Conservation (phyloP, 2,888 invertebrate genomes). For the Meteorus colon region DNA sequence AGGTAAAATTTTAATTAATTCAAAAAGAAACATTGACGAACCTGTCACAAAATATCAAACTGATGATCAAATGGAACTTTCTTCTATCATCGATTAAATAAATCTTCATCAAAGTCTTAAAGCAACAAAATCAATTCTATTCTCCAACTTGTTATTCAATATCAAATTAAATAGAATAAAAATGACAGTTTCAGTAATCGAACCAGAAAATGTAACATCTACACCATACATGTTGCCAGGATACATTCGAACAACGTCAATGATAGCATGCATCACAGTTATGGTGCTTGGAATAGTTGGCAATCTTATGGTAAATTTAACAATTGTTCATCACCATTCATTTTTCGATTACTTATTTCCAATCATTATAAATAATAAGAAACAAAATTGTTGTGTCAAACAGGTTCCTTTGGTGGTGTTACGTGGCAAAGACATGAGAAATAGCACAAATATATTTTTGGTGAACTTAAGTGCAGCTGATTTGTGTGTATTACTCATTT, state of each 20-base stretch:
- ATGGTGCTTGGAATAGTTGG: conserved; percentile 93
- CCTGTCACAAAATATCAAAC: too few species aligned
- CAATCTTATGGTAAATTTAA: conserved; percentile 83
- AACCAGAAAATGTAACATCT: conserved; percentile 63
- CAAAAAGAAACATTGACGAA: too few species aligned
- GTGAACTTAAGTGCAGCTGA: conserved; percentile 95
- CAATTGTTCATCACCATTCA: background rate
- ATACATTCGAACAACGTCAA: conserved; percentile 91
- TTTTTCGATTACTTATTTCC: conserved; percentile 27
- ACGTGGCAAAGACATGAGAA: conserved; percentile 94
- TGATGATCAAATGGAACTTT: too few species aligned
- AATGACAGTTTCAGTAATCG: conserved; percentile 58
- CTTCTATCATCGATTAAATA: too few species aligned
- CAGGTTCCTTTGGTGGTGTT: conserved; percentile 89
- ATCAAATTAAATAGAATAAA: background rate
- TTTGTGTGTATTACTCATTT: conserved; percentile 90
- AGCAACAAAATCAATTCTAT: too few species aligned
- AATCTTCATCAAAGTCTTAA: too few species aligned
- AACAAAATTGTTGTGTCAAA: background rate
- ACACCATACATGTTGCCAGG: conserved; percentile 79
- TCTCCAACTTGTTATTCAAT: background rate
- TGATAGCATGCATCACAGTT: conserved; percentile 90
- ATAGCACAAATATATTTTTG: conserved; percentile 95
- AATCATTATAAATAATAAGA: background rate
- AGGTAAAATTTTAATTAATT: conserved; percentile 56